Conservation (phyloP, 2,113 vertebrate genomes). For the Perca flavescens region DNA sequence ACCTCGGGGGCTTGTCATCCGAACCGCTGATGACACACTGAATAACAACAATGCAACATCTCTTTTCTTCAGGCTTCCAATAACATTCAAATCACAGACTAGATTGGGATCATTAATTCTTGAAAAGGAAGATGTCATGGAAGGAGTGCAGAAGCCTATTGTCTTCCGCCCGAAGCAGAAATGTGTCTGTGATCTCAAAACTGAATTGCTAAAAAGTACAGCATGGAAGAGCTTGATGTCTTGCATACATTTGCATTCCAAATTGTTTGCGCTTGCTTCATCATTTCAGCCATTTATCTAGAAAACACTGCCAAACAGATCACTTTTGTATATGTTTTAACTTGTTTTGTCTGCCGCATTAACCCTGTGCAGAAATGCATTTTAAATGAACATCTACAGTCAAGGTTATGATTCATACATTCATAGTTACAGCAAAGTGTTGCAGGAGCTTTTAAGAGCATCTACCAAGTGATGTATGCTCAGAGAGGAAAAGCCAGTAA, state of each 20-base stretch:
- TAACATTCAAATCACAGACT: slow-evolving; percentile 29
- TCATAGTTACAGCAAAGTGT: background rate
- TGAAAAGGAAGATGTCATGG: slow-evolving; percentile 41
- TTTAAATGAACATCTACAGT: slow-evolving; percentile 18
- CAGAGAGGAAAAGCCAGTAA: background rate
- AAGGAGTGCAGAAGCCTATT: slow-evolving; percentile 38
- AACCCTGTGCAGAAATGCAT: background rate
- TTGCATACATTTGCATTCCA: slow-evolving; percentile 67
- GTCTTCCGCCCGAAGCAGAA: slow-evolving; percentile 49
- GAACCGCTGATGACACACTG: slow-evolving; percentile 45
- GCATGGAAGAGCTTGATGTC: slow-evolving; percentile 41
- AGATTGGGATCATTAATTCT: slow-evolving; percentile 62
- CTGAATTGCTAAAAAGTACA: slow-evolving; percentile 58
- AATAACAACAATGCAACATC: slow-evolving; percentile 31
- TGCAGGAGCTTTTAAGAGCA: background rate
- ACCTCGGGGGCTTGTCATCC: slow-evolving; percentile 45
- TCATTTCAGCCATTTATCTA: slow-evolving; percentile 48
- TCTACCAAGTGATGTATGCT: background rate
- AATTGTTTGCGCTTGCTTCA: slow-evolving; percentile 45
- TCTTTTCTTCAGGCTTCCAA: background rate
- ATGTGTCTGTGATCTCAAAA: slow-evolving; percentile 58
- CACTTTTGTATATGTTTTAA: slow-evolving; percentile 54
- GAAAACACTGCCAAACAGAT: slow-evolving; percentile 40
- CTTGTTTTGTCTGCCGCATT: slow-evolving; percentile 42
- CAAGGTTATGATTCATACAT: background rate